Evolutionary conservation across 2,888 invertebrate genomes (phyloP).

Genomic region (Drosophila siamana): DNA sequence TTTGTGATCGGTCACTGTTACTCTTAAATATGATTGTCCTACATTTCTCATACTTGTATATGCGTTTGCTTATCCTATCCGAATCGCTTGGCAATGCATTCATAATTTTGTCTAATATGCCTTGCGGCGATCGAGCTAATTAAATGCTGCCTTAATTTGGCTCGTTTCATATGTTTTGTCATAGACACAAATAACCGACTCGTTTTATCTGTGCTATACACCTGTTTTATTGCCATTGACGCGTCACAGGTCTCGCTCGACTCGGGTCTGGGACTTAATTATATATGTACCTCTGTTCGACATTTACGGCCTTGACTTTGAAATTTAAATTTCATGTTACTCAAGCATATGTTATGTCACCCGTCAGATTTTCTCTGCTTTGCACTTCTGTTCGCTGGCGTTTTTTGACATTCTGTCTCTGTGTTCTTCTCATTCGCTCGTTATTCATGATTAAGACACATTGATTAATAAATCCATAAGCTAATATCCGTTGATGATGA

Average conservation of each 20-base stretch:
- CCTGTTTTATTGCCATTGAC: slow-evolving; percentile 36
- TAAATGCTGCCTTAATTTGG: slow-evolving; percentile 22
- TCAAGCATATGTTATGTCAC: slow-evolving; percentile 15
- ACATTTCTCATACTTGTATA: slow-evolving; percentile 31
- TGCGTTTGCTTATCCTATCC: background rate
- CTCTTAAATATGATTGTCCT: slow-evolving; percentile 33
- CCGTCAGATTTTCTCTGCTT: slow-evolving; percentile 14
- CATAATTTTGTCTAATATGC: slow-evolving; percentile 11
- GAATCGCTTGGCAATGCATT: background rate
- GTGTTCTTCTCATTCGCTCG: slow-evolving; percentile 22
- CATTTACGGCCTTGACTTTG: slow-evolving; percentile 67
- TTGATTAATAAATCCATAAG: slow-evolving; percentile 44
- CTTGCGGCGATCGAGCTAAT: slow-evolving; percentile 8
- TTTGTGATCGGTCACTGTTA: slow-evolving; percentile 14
- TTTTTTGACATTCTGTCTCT: slow-evolving; percentile 38
- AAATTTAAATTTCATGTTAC: slow-evolving; percentile 36
- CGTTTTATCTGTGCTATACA: slow-evolving; percentile 29
- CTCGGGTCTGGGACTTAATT: slow-evolving; percentile 33
- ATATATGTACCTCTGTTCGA: slow-evolving; percentile 13
- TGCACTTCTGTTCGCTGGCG: slow-evolving; percentile 23
- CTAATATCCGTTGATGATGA: slow-evolving; percentile 27
- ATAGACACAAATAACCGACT: slow-evolving; percentile 6
- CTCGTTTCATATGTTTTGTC: slow-evolving; percentile 15
- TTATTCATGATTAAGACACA: slow-evolving; percentile 50
- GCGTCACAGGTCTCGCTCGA: slow-evolving; percentile 17